Conservation (phyloP, 2,113 vertebrate genomes). For the Halcyon malimbica region DNA sequence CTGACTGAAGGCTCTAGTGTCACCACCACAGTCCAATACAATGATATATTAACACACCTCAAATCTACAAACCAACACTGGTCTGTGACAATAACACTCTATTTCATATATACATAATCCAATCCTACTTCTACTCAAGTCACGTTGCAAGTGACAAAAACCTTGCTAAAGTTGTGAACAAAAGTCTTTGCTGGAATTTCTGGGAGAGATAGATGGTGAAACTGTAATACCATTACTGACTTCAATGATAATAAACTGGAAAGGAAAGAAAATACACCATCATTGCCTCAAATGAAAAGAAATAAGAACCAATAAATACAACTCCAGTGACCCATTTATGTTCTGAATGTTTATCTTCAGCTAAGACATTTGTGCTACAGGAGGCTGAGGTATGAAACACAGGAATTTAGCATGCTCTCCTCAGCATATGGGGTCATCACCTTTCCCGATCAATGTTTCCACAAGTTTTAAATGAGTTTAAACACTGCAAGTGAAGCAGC, state of each 20-base stretch:
- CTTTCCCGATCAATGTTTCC: neutral
- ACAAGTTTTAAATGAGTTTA: neutral
- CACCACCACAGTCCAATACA: neutral
- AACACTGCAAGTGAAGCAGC: neutral
- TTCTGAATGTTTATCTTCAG: neutral
- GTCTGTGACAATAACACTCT: neutral
- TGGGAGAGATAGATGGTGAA: neutral
- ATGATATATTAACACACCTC: neutral
- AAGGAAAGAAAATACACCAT: neutral
- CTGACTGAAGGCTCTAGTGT: neutral
- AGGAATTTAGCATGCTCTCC: neutral
- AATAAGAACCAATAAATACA: neutral
- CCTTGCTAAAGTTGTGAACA: neutral
- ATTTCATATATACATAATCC: neutral
- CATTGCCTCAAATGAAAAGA: neutral
- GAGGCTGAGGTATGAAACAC: neutral
- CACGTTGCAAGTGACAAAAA: neutral
- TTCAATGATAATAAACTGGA: neutral
- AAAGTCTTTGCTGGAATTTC: neutral
- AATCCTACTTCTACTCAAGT: neutral
- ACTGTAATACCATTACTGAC: neutral
- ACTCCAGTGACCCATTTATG: neutral
- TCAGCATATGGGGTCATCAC: neutral
- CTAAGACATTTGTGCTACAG: neutral
- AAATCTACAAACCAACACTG: neutral